Conservation (phyloP, 1,140 invertebrate genomes). For the Leptopilina boulardi region DNA sequence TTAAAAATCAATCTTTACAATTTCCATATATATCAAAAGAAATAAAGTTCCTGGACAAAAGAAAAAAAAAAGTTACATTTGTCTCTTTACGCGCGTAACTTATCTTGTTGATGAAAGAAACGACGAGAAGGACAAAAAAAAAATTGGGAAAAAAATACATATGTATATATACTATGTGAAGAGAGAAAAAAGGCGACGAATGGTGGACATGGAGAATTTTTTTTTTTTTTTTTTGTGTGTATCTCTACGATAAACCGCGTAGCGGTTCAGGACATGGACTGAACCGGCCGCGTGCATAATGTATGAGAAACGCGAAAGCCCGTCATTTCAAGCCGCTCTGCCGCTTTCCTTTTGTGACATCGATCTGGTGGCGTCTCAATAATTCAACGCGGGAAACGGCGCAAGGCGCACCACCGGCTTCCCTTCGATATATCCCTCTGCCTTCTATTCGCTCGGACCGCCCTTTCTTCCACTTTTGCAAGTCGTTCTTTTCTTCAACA, state of each 20-base stretch:
- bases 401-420: constrained; percentile 68
- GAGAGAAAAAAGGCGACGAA: constrained; percentile 37
- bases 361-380: constrained; percentile 74
- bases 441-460: constrained; percentile 49
- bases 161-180: neutral
- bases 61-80: neutral
- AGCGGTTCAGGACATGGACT: constrained; percentile 58
- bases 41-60: too few species aligned
- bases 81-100: neutral
- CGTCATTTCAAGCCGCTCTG: constrained; percentile 72
- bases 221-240: constrained; percentile 58
- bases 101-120: neutral
- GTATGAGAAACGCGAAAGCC: constrained; percentile 72
- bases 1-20: too few species aligned
- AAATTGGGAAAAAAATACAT: neutral
- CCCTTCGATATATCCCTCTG: constrained; percentile 53
- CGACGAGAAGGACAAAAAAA: neutral
- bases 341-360: constrained; percentile 74
- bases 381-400: constrained; percentile 74
- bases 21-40: too few species aligned
- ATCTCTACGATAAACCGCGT: constrained; percentile 58
- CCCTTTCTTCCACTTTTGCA: constrained; percentile 33
- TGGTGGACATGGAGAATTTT: constrained; percentile 47
- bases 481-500: constrained; percentile 34
- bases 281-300: constrained; percentile 71